Evolutionary conservation across 2,797 vertebrate genomes (phyloP).

Genomic region (Epinephelus malabaricus): DNA sequence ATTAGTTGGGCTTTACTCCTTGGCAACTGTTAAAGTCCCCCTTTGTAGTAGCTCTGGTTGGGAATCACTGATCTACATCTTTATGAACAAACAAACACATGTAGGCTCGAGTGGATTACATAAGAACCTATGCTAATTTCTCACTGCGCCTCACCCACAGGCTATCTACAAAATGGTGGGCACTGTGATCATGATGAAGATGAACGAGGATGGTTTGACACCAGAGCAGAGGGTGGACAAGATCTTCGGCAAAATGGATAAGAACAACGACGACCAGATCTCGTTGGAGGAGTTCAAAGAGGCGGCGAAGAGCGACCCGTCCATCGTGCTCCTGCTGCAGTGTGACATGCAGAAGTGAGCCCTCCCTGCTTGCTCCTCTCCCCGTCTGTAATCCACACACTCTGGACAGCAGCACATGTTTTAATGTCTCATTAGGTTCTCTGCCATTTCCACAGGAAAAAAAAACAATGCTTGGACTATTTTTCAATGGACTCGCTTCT

Average conservation of each 20-base stretch:
- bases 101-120: constrained; percentile 36
- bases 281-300: constrained; percentile 98
- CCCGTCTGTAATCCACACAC: constrained; percentile 76
- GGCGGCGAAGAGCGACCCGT: constrained; percentile 96
- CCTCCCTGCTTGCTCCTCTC: constrained; percentile 56
- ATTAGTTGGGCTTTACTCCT: neutral
- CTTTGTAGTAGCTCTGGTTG: neutral
- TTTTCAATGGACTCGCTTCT: constrained; percentile 99
- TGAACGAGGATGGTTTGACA: constrained; percentile 97
- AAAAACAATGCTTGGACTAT: constrained; percentile 95
- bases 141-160: constrained; percentile 78
- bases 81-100: constrained; percentile 19
- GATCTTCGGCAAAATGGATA: constrained; percentile 99
- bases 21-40: neutral
- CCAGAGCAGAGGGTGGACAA: constrained; percentile 97
- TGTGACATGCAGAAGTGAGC: constrained; percentile 98
- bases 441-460: constrained; percentile 93
- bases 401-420: constrained; percentile 95
- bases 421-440: constrained; percentile 97
- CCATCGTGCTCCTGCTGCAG: constrained; percentile 98
- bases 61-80: constrained; percentile 13
- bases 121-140: constrained; percentile 51
- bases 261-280: constrained; percentile 99
- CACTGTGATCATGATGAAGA: constrained; percentile 99
- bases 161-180: constrained; percentile 99